A percentile compares a stretch with the other conserved stretches of the same genome.
These are phyloP conservation scores for Argyresthia albistria DNA, from an alignment of 2,888 invertebrate genomes.

Conservation along the genomic window DNA sequence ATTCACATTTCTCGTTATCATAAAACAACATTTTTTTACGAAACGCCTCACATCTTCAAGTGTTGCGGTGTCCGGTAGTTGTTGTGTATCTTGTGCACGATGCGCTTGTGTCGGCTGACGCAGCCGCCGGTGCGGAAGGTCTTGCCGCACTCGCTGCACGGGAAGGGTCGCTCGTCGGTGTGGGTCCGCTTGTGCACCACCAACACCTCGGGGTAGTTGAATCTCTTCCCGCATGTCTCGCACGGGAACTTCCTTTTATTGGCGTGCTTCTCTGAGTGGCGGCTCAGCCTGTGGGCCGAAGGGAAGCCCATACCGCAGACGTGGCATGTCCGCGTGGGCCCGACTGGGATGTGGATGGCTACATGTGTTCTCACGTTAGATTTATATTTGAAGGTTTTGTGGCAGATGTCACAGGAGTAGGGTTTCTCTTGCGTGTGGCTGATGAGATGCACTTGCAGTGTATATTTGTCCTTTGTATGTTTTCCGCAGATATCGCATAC, in stretches of 20 bases:
- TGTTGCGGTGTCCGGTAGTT: too few relatives aligned
- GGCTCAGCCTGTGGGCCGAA: constrained; percentile 58
- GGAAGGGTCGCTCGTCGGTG: constrained; percentile 56
- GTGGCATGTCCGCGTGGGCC: constrained; percentile 64
- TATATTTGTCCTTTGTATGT: constrained; percentile 34
- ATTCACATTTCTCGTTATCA: too few relatives aligned
- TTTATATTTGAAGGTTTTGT: constrained; percentile 62
- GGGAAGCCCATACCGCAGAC: constrained; percentile 67
- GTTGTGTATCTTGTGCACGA: constrained; percentile 38
- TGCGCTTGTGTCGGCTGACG: constrained; percentile 55
- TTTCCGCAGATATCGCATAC: constrained; percentile 64
- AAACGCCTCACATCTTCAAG: too few relatives aligned
- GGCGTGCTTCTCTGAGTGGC: constrained; percentile 66
- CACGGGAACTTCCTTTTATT: constrained; percentile 66
- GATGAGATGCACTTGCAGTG: constrained; percentile 48
- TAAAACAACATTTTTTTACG: too few relatives aligned
- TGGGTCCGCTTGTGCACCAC: constrained; percentile 62
- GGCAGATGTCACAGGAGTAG: constrained; percentile 57
- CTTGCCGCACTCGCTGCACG: constrained; percentile 60
- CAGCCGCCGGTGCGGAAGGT: constrained; percentile 63
- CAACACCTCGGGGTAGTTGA: constrained; percentile 65
- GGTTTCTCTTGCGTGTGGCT: constrained; percentile 45
- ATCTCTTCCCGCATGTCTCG: constrained; percentile 66
- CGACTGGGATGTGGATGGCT: constrained; percentile 47
- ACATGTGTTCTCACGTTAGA: constrained; percentile 57